These are phyloP conservation scores for Amiota mariae DNA, from an alignment of 2,888 invertebrate genomes.

Conservation along the genomic window DNA sequence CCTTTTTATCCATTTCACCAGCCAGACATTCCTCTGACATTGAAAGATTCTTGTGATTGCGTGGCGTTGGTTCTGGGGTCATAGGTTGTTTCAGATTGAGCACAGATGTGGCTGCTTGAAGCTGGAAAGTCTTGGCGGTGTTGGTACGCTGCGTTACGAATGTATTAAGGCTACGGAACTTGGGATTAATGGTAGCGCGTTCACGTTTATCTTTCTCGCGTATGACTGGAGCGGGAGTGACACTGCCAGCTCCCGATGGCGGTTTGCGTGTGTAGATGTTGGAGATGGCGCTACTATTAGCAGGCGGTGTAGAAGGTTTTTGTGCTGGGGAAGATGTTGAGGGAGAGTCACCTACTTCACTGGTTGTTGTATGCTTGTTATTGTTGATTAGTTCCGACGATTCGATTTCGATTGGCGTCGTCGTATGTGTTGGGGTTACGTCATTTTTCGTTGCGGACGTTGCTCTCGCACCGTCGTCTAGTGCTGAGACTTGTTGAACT, in stretches of 20 bases:
- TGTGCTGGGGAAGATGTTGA: no score
- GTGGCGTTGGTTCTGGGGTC: conserved; percentile 80
- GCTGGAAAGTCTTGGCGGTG: conserved; percentile 67
- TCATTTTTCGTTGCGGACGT: not conserved
- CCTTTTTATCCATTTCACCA: conserved; percentile 50
- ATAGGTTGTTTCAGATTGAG: conserved; percentile 67
- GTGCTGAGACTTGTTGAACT: conserved; percentile 25
- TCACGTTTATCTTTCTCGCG: conserved; percentile 85
- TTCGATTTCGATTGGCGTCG: not conserved
- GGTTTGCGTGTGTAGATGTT: conserved; percentile 55
- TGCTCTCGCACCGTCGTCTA: conserved; percentile 1
- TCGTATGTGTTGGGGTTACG: not conserved
- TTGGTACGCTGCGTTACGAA: conserved; percentile 72
- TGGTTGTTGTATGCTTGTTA: not conserved
- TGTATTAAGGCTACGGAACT: conserved; percentile 76
- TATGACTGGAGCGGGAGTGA: conserved; percentile 80
- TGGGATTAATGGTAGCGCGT: conserved; percentile 79
- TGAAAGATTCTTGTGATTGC: conserved; percentile 79
- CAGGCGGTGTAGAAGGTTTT: not conserved
- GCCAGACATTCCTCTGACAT: conserved; percentile 83
- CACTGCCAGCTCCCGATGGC: conserved; percentile 53
- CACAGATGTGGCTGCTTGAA: conserved; percentile 66
- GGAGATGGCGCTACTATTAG: conserved; percentile 6
- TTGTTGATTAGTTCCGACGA: not conserved
- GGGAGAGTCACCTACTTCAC: not conserved